phyloP scores from a whole-genome alignment of 2,888 invertebrate species.

The Boloria selene region DNA sequence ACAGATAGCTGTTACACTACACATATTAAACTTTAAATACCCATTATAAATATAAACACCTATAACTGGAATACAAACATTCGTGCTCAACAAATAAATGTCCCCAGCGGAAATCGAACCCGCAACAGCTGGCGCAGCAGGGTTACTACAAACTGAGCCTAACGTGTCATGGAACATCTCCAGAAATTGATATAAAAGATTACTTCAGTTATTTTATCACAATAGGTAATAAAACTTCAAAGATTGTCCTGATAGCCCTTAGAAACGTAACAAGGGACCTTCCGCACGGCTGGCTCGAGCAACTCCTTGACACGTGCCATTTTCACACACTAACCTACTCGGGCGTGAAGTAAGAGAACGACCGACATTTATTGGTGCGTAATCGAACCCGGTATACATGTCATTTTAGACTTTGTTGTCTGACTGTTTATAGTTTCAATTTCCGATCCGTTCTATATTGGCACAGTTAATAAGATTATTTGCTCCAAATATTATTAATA shows the following conservation, averaged over 20 bases:
- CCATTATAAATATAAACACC: no score
- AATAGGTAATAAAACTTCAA: slow-evolving; percentile 17
- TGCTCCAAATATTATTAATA: no score
- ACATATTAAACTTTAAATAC: no score
- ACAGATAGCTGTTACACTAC: no score
- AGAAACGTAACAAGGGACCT: slow-evolving; percentile 17
- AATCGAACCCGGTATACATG: slow-evolving; percentile 9
- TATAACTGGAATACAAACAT: no score
- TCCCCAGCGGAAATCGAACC: no score
- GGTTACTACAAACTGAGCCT: no score
- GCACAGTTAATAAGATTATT: no score
- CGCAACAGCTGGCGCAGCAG: no score
- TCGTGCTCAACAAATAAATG: no score
- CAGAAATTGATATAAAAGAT: not conserved
- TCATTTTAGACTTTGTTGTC: not conserved
- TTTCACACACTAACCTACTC: slow-evolving; percentile 31
- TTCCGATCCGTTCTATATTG: not conserved
- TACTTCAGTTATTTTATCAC: not conserved
- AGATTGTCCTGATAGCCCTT: slow-evolving; percentile 11
- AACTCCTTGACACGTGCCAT: slow-evolving; percentile 29
- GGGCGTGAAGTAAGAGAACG: slow-evolving; percentile 20
- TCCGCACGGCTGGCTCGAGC: slow-evolving; percentile 17
- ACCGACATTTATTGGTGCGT: slow-evolving; percentile 5
- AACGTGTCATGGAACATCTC: no score
- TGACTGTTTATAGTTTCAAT: not conserved